Base-by-base conservation (phyloP, 2,888 invertebrate species). In the Xestia sexstrigata region DNA sequence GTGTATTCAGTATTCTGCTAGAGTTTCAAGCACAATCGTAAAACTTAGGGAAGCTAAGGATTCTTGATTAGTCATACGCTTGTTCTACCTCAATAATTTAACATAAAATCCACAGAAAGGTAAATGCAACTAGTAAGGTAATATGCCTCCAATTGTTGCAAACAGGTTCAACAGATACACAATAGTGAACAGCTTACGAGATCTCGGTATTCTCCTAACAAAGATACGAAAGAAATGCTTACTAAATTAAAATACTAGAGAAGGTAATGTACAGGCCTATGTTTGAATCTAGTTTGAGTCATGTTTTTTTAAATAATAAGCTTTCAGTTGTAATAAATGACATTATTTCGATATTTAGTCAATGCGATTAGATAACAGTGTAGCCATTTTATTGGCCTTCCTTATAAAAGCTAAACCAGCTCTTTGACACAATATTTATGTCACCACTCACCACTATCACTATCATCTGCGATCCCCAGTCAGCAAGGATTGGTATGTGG, bases 181-280 rank as follows among this genome's bases (percentile, higher is more conserved):
- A 84, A 88, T 89, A 89, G 90, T 88, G 85, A 90, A 81, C 76
- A 83, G 73, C 81, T 84, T 89, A 84, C 81, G 47, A 82, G 78
- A 79, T 66, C 45, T 74, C 20, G 11, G 39, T 70, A 47, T 83
- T 78, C 68, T 60, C 65, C 35, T 35, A 23, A 35, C 13, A 13
- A n/a, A 70, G 8, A 23, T 42, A 4, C 9, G 0, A 39, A 15
- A 0, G 13, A 45, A 65, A 15, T 42, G 11, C n/a, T 62, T 35
- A 49, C 11, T 5, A 42, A 45, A 66, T 5, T 39, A 11, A 17
- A 69, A 67, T 35, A 60, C 35, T 35, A 42, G 2, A 26, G 42
- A 30, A 39, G 11, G 13, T 30, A 47, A 47, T 26, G 9, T 17
- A 13, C 2, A 15, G 17, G 13, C 0, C 9, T 20, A 55, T 0